phyloP scores from a whole-genome alignment of 2,797 vertebrate genomes.

The Staurois parvus region DNA sequence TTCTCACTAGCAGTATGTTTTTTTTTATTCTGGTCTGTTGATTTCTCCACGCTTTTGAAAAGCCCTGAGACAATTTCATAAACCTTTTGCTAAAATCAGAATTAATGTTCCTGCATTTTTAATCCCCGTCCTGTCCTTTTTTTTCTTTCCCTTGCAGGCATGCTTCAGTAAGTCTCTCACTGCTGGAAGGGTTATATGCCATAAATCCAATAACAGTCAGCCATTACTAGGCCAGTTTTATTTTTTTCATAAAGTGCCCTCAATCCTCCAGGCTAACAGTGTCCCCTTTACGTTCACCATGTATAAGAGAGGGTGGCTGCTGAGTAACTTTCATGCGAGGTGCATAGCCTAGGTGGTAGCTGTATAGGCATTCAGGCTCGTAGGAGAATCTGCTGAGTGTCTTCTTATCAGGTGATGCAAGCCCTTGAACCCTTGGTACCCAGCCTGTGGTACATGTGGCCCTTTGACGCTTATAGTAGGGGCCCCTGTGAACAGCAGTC shows the following conservation, averaged over 20 bases:
- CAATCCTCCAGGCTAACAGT: slow-evolving; percentile 16
- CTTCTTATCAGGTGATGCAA: not conserved
- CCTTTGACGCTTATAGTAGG: no score
- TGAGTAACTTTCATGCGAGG: not conserved
- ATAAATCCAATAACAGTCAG: slow-evolving; percentile 32
- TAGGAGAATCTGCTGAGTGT: no score
- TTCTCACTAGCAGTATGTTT: no score
- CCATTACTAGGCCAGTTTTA: slow-evolving; percentile 3
- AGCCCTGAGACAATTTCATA: slow-evolving; percentile 33
- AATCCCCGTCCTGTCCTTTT: not conserved
- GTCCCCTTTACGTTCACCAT: slow-evolving; percentile 5
- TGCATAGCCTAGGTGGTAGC: not conserved
- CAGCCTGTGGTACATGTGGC: no score
- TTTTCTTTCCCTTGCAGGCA: not conserved
- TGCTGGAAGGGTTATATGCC: slow-evolving; percentile 14
- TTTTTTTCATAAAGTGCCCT: slow-evolving; percentile 27
- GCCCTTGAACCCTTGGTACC: no score
- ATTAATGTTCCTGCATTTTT: slow-evolving; percentile 35
- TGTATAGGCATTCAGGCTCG: slow-evolving; percentile 3
- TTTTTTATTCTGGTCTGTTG: no score
- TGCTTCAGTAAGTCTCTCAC: not conserved
- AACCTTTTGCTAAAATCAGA: slow-evolving; percentile 34
- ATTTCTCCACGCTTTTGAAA: not conserved
- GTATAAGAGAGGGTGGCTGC: not conserved
- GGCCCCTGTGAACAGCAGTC: no score